phyloP scores from a whole-genome alignment of 2,113 vertebrate species.

The Carollia perspicillata region DNA sequence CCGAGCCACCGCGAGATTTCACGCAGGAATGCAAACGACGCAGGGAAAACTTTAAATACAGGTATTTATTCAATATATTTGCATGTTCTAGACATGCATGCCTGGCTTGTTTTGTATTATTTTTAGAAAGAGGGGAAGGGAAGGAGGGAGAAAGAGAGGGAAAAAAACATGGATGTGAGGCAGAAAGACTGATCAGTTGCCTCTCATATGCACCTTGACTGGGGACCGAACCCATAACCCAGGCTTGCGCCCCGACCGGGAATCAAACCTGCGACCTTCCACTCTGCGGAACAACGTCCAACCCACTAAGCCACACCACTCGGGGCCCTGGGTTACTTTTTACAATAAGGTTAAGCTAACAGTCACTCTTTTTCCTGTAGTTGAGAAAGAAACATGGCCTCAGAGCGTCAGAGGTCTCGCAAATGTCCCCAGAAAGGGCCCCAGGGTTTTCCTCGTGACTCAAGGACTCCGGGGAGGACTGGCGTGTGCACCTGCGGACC shows the following conservation, averaged over 20 bases:
- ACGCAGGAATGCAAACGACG: accelerated
- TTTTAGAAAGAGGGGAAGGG: too few relatives aligned
- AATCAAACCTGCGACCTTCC: too few relatives aligned
- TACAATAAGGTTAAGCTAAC: accelerated
- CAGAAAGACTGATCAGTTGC: too few relatives aligned
- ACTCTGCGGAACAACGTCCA: too few relatives aligned
- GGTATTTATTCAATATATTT: accelerated
- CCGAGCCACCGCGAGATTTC: accelerated
- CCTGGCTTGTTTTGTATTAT: too few relatives aligned
- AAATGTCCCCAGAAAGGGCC: neutral
- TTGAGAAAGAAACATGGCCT: neutral
- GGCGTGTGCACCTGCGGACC: accelerated
- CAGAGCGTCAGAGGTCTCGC: accelerated
- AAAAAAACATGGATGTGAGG: too few relatives aligned
- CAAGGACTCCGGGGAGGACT: accelerated
- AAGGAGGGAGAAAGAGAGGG: too few relatives aligned
- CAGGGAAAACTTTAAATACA: accelerated
- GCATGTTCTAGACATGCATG: neutral
- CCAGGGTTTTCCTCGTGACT: accelerated
- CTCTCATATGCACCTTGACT: too few relatives aligned
- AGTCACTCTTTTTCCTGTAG: neutral
- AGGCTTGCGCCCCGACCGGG: too few relatives aligned
- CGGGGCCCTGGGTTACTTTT: neutral
- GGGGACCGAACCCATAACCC: too few relatives aligned
- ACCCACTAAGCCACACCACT: too few relatives aligned